Evolutionary conservation across 2,888 invertebrate genomes (phyloP), one percentile per base, ranked within the genome.

Genomic region (Luffia ferchaultella): DNA sequence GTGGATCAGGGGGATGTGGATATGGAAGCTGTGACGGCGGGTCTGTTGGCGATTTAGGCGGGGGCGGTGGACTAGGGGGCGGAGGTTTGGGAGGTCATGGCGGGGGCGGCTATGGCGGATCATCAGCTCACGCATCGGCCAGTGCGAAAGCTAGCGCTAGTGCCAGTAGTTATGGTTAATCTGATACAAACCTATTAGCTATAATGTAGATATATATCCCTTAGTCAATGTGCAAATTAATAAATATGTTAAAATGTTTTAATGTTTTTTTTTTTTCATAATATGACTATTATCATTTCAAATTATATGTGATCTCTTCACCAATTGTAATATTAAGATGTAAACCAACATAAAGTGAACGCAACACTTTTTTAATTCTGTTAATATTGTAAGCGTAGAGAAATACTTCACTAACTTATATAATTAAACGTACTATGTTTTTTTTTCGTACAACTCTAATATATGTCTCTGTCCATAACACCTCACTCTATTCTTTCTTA

Each of bases 131-230:
- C 42, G 65, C 70, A 0, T 67, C 70, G 1, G 70, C 75, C n/a
- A 73, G 63, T 41, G 77, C 76, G 1, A 62, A 65, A 2, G 74
- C 72, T 1, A 65, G 71, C 9, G 67, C 74, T 1, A 67, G 68
- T 40, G 64, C 72, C 0, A 61, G 71, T 20, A 64, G 73, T 55
- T 73, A 78, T 58, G 71, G 73, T 5, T 66, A 70, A 52, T 60
- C 16, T n/a, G n/a, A 44, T 43, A 17, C 12, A 30, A 30, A 7
- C 12, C 3, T 30, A 30, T 30, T n/a, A 30, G 12, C 30, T 7
- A 30, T 7, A 30, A 12, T 30, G 30, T 30, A 30, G 5, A 30
- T 30, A 30, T 12, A 3, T 30, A 30, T 12, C 30, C 30, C 5
- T 30, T 30, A 30, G 30, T 30, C 30, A 30, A 7, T 30, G 12